Evolutionary conservation across 2,888 invertebrate genomes (phyloP), one percentile per base, ranked within the genome.

Genomic region (Syritta pipiens): DNA sequence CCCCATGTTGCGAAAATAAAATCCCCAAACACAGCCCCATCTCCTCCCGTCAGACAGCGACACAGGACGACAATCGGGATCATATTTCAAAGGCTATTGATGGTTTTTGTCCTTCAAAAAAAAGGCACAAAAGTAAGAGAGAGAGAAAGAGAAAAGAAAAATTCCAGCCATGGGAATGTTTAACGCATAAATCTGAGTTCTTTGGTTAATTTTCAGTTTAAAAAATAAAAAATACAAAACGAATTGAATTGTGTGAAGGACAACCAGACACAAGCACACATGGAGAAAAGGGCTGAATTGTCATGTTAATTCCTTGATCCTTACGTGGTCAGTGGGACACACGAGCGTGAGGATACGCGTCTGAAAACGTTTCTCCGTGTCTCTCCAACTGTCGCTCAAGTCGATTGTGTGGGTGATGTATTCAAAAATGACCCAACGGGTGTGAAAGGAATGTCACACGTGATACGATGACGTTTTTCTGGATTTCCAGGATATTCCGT

Each of bases 151-250:
- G 26, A 35, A 35, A 46, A 20, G 44, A 63, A 40, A 65, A 59
- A 35, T 44, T 22, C 28, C 42, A 42, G 26, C 55, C 57, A 65
- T 72, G 59, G 65, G 65, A 67, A 77, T 72, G 46, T 57, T 67
- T 59, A 67, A 72, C 77, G 71, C 53, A 77, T 77, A 77, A 77
- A 77, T 77, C 77, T 53, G 60, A 77, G 60, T 67, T 77, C 60
- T 59, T 77, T 72, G 65, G 65, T 46, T 60, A 77, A 48, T 65
- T 72, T 72, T 60, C 60, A 60, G 19, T 48, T 19, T 32, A 67
- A 60, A 67, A 35, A 32, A 72, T 40, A 3, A 42, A 63, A 28
- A 55, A 48, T 24, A 53, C 37, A 40, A 37, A 24, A 30, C 35
- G 59, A 65, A 59, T 49, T n/a, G n/a, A n/a, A n/a, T n/a, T n/a